A percentile compares a stretch with the other conserved stretches of the same genome.
Evolutionary conservation across 2,113 vertebrate species (phyloP).

Genomic region (Ptilonorhynchus violaceus): DNA sequence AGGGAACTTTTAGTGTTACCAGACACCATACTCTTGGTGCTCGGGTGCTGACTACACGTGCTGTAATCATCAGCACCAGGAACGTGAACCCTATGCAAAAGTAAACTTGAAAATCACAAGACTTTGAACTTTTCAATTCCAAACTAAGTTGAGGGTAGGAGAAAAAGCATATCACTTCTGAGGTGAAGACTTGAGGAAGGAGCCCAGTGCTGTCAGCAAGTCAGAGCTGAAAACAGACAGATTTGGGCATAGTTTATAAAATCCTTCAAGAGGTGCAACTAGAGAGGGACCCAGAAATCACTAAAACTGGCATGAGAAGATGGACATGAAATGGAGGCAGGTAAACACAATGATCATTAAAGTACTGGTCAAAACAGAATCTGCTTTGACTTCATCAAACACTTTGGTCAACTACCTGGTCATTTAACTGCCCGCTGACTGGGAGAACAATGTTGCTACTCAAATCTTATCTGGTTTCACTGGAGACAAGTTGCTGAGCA

Average conservation of each 20-base stretch:
- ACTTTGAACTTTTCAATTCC: neutral
- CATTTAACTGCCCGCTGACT: neutral
- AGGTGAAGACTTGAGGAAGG: neutral
- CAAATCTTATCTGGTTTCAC: constrained; percentile 40
- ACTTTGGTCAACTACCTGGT: neutral
- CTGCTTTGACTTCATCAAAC: neutral
- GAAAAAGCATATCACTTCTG: neutral
- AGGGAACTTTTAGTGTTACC: neutral
- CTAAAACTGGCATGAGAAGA: neutral
- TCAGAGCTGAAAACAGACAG: neutral
- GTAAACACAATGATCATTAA: neutral
- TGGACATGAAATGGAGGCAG: neutral
- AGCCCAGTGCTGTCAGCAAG: neutral
- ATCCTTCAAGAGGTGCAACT: neutral
- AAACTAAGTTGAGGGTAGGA: neutral
- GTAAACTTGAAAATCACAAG: neutral
- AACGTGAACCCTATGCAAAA: neutral
- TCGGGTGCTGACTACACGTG: neutral
- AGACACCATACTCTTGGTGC: neutral
- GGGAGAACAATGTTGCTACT: constrained; percentile 5
- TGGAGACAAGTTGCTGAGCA: constrained; percentile 3
- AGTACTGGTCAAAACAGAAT: neutral
- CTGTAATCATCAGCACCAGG: neutral
- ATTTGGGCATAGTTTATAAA: neutral
- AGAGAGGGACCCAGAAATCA: neutral